Conservation (phyloP, 2,888 invertebrate species). For the Hypolimnas misippus region DNA sequence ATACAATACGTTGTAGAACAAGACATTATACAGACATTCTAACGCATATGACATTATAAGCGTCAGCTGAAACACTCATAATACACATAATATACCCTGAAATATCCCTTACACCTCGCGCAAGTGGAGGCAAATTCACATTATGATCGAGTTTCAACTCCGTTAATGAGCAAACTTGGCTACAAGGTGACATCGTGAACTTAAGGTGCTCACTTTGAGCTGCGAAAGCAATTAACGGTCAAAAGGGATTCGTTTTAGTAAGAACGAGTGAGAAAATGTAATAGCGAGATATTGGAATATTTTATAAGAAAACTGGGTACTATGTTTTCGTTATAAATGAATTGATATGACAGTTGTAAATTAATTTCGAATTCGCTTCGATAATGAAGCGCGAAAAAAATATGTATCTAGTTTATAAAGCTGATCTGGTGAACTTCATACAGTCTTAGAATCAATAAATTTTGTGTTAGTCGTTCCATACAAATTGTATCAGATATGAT, state of each 20-base stretch:
- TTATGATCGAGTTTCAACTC: slow-evolving; percentile 34
- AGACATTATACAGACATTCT: too few species aligned
- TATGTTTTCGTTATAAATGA: not conserved
- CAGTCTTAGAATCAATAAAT: too few species aligned
- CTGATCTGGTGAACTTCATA: too few species aligned
- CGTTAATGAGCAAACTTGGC: slow-evolving; percentile 33
- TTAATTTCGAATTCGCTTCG: too few species aligned
- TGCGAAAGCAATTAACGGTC: slow-evolving; percentile 14
- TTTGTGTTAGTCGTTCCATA: too few species aligned
- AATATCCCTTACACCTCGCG: slow-evolving; percentile 1
- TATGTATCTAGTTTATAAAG: too few species aligned
- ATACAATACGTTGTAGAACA: not conserved
- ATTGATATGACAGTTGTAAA: too few species aligned
- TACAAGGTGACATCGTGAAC: slow-evolving; percentile 18
- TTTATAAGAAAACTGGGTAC: not conserved
- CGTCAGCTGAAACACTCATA: not conserved
- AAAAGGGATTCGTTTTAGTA: slow-evolving; percentile 6
- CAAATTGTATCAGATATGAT: too few species aligned
- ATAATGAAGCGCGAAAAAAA: too few species aligned
- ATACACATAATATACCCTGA: not conserved
- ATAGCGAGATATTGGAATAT: not conserved
- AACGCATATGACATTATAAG: not conserved
- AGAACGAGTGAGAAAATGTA: slow-evolving; percentile 9
- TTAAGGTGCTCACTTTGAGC: slow-evolving; percentile 2
- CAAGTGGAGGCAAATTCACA: slow-evolving; percentile 14